Evolutionary conservation across 2,888 invertebrate genomes (phyloP), one percentile per base, ranked within the genome.

Genomic region (Aelia acuminata): DNA sequence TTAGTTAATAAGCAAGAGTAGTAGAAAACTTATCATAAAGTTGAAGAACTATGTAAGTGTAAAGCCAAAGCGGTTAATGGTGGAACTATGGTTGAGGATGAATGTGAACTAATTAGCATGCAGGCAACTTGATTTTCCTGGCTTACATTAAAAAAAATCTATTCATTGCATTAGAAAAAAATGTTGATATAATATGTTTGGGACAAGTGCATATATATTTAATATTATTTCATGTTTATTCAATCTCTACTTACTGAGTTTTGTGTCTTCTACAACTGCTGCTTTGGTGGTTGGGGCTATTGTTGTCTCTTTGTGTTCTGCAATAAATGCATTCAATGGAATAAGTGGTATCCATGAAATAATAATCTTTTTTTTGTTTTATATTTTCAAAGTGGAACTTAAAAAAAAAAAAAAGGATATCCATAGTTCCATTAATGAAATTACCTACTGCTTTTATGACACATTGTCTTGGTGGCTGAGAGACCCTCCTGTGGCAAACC

Each of bases 61-160:
- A 80, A 43, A 80, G 80, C 80, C 43, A 53, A 85, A 85, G 85
- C 85, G 13, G 85, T 53, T 35, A 85, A 80, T 43, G 43, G 13
- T 5, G 43, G 22, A 80, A n/a, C n/a, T n/a, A n/a, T n/a, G n/a
- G n/a, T n/a, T n/a, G n/a, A 80, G 80, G 43, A 80, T 43, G 10
- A 70, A 70, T 70, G 31, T 35, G 22, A 80, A 22, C 22, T 85
- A 53, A 85, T n/a, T 22, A 85, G 85, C 85, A 53, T 85, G 85
- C 85, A 57, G 31, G 49, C 39, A 35, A 22, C 22, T 39, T 85
- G 53, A 85, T 85, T 85, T 85, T 85, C 85, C 85, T 85, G 85
- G 85, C 85, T 85, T 85, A 85, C 49, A 50, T 85, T n/a, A n/a
- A 39, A 57, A 39, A 35, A 84, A n/a, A 11, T 39, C 39, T 43